Evolutionary conservation across 2,888 invertebrate genomes (phyloP), one percentile per base, ranked within the genome.

Genomic region (Cinara cedri): DNA sequence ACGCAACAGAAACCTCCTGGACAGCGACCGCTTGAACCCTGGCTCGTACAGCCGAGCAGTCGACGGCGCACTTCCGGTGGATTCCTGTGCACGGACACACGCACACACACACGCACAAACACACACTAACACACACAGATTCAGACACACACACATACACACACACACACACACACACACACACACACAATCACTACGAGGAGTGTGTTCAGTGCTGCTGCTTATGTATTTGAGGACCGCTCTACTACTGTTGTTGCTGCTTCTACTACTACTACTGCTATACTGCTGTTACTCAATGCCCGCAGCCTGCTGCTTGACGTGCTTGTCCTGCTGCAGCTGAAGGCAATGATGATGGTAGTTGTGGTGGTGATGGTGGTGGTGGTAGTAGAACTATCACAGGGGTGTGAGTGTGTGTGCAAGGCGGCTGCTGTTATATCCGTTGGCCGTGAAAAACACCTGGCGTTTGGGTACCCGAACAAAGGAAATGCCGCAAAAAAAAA

Each of bases 361-460:
- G 34, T 34, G 34, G 34, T 72, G 72, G 19, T 51, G 26, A 11
- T 34, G 34, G 34, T 11, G 46, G 46, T 49, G 54, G 16, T 54
- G 66, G 60, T 46, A 49, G 46, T 75, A 14, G 54, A 42, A 66
- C 21, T 66, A 13, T 21, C 46, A 46, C 26, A 78, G 68, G 78
- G 68, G 78, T 74, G 74, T 72, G 42, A 3, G 46, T 46, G 46
- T 60, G 44, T 44, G 57, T 57, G 10, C 21, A 42, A 78, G 66
- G 19, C 63, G 51, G 62, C 57, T 44, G 60, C 60, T 70, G 68
- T 19, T 44, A 46, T 14, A 57, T 68, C 76, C 76, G 76, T 78
- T 78, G 78, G 55, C 68, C 78, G 57, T 66, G 55, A 68, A 70
- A 76, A 78, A 78, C 78, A 70, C 70, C 78, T 78, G 78, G 78